A percentile compares a stretch with the other conserved stretches of the same genome.
phyloP scores from a whole-genome alignment of 2,113 vertebrate genomes.

The Andinoacara biseriatus region DNA sequence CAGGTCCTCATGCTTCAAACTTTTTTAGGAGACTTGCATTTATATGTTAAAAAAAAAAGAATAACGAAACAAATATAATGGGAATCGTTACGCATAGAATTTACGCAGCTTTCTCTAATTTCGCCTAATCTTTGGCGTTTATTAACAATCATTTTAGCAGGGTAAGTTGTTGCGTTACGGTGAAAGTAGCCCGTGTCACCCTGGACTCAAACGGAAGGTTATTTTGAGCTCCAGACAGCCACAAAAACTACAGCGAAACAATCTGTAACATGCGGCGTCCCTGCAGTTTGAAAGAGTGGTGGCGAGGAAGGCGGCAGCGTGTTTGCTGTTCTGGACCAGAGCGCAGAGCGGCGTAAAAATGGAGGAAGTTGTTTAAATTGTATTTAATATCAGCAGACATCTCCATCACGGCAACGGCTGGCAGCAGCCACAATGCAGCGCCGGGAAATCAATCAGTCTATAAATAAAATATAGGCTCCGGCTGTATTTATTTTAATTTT shows the following conservation, averaged over 20 bases:
- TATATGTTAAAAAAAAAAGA: neutral
- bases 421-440: constrained; percentile 8
- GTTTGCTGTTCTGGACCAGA: neutral
- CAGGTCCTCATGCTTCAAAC: constrained; percentile 26
- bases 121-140: neutral
- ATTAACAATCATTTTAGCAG: neutral
- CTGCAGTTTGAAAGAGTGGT: neutral
- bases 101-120: neutral
- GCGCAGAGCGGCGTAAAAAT: constrained; percentile 13
- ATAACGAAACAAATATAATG: neutral
- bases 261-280: neutral
- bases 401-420: neutral
- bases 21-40: constrained; percentile 13
- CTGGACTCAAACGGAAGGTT: neutral
- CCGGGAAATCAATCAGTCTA: neutral
- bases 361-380: constrained; percentile 36
- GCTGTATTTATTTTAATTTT: neutral
- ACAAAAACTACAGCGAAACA: constrained; percentile 1
- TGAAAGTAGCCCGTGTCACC: constrained; percentile 12
- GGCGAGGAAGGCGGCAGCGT: neutral
- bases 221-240: neutral
- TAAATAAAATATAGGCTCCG: neutral
- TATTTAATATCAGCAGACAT: neutral
- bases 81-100: neutral
- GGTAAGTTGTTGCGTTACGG: constrained; percentile 24